Conservation (phyloP, 2,113 vertebrate genomes). For the Oreochromis tanganicae region DNA sequence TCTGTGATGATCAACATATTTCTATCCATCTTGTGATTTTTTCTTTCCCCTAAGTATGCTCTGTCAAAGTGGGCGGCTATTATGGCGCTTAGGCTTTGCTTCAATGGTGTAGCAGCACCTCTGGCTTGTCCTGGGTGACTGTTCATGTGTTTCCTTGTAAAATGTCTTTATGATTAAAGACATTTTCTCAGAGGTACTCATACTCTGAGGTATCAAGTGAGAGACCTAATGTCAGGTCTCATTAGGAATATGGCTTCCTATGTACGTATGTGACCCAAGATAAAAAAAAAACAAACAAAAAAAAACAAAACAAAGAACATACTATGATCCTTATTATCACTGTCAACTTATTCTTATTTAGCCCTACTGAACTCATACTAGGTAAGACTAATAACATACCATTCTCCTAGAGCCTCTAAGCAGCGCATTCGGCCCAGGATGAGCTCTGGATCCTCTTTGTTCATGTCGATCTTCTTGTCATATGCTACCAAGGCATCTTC, state of each 20-base stretch:
- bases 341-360: neutral
- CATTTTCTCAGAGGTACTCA: too few relatives aligned
- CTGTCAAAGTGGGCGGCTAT: neutral
- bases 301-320: neutral
- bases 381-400: slow-evolving; percentile 72
- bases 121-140: neutral
- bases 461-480: slow-evolving; percentile 96
- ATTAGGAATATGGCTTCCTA: slow-evolving; percentile 10
- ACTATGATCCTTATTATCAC: neutral
- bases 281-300: neutral
- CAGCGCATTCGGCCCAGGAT: slow-evolving; percentile 97
- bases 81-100: neutral
- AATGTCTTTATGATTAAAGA: neutral
- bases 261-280: neutral
- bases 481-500: slow-evolving; percentile 95
- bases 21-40: slow-evolving; percentile 19
- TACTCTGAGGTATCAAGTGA: slow-evolving; percentile 10
- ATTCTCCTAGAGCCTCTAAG: slow-evolving; percentile 94
- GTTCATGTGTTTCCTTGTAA: slow-evolving; percentile 23
- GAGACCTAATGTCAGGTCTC: slow-evolving; percentile 30
- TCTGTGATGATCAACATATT: neutral
- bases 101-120: neutral
- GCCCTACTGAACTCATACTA: neutral
- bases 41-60: neutral
- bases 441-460: slow-evolving; percentile 95